These are phyloP conservation scores for Chanos chanos DNA, from an alignment of 2,797 vertebrate genomes.

Conservation along the genomic window DNA sequence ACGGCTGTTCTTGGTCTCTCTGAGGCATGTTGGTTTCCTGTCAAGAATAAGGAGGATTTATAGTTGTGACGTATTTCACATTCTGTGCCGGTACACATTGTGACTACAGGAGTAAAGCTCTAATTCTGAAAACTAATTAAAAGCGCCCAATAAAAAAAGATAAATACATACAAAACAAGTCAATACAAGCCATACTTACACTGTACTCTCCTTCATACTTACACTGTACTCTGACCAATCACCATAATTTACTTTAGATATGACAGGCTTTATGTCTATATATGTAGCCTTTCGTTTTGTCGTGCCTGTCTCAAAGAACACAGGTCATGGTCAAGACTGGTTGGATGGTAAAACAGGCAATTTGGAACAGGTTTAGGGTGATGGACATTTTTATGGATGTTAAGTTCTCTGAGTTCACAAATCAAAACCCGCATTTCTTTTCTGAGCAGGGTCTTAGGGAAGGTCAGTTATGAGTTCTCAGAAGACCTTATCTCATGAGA, in stretches of 20 bases:
- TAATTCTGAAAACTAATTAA: conserved; percentile 65
- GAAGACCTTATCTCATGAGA: too few species aligned
- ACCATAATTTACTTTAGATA: conserved; percentile 34
- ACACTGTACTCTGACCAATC: not conserved
- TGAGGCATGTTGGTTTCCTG: conserved; percentile 51
- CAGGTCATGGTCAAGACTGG: conserved; percentile 1
- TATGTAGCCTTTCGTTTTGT: not conserved
- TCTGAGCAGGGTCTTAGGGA: too few species aligned
- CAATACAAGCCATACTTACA: conserved; percentile 14
- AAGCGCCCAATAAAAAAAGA: conserved; percentile 42
- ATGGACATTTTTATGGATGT: not conserved
- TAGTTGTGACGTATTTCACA: conserved; percentile 56
- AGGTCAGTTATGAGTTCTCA: too few species aligned
- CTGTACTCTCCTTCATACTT: not conserved
- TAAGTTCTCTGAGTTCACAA: not conserved
- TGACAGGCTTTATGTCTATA: too few species aligned
- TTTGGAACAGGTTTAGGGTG: not conserved
- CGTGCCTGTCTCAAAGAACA: conserved; percentile 1
- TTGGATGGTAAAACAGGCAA: not conserved
- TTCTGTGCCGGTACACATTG: conserved; percentile 66
- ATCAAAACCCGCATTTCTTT: not conserved
- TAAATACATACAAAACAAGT: conserved; percentile 4
- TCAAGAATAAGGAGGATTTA: conserved; percentile 64
- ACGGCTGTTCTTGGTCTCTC: conserved; percentile 8
- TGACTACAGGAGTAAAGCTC: conserved; percentile 68